Evolutionary conservation across 2,797 vertebrate genomes (phyloP).

Genomic region (Coregonus ussuriensis): DNA sequence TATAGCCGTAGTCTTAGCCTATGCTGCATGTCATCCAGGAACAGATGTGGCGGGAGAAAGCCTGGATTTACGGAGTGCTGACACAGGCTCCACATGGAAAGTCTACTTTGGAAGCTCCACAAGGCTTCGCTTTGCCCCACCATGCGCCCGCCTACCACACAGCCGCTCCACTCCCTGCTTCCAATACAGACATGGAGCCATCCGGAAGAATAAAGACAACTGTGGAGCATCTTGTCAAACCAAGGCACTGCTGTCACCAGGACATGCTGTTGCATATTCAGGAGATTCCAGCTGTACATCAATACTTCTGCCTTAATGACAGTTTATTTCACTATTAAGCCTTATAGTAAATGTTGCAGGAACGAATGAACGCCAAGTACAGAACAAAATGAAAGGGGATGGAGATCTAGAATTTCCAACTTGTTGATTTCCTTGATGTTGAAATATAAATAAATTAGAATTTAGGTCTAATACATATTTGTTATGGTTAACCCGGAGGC

Average conservation of each 20-base stretch:
- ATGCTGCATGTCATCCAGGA: constrained; percentile 11
- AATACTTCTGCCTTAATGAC: constrained; percentile 1
- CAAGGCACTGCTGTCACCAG: constrained; percentile 31
- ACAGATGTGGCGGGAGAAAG: constrained; percentile 18
- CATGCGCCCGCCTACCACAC: constrained; percentile 12
- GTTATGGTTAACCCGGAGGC: not conserved
- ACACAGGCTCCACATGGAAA: constrained; percentile 29
- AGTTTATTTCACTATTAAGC: not conserved
- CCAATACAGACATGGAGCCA: constrained; percentile 23
- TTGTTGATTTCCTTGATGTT: not conserved
- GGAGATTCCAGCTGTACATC: constrained; percentile 27
- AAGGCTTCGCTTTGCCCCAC: constrained; percentile 16
- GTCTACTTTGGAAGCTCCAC: constrained; percentile 32
- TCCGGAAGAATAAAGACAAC: constrained; percentile 42
- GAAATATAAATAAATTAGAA: not conserved
- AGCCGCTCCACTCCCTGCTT: constrained; percentile 28
- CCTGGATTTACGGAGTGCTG: constrained; percentile 25
- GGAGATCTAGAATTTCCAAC: not conserved
- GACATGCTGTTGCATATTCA: constrained; percentile 29
- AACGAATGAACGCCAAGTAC: not conserved
- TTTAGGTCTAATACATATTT: not conserved
- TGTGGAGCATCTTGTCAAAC: constrained; percentile 33
- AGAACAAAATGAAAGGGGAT: not conserved
- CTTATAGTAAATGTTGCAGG: not conserved
- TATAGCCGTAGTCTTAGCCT: not conserved